Conservation (phyloP, 2,888 invertebrate genomes). For the Temnothorax rugatulus region DNA sequence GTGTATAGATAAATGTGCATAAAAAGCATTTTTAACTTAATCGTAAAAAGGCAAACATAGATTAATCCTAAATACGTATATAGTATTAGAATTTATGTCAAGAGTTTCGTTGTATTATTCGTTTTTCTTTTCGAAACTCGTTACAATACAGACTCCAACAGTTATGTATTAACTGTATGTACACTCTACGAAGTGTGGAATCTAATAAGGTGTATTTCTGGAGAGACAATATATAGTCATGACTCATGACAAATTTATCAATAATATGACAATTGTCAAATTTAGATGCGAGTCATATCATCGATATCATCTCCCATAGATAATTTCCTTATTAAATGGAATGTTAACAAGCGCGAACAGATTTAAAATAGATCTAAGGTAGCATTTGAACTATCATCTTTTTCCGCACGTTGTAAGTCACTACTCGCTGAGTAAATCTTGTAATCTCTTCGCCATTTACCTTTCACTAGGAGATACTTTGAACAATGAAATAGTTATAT, state of each 20-base stretch:
- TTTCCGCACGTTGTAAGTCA: background rate
- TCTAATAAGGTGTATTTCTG: constrained; percentile 13
- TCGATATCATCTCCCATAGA: background rate
- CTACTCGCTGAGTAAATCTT: background rate
- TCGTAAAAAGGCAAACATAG: constrained; percentile 4
- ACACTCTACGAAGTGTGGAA: background rate
- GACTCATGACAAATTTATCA: constrained; percentile 19
- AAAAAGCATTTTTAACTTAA: constrained; percentile 20
- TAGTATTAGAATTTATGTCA: constrained; percentile 20
- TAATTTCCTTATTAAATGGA: constrained; percentile 32
- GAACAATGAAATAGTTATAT: constrained; percentile 37
- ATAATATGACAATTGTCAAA: background rate
- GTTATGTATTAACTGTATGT: background rate
- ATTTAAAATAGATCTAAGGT: constrained; percentile 24
- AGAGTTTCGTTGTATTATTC: constrained; percentile 18
- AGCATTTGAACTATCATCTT: constrained; percentile 28
- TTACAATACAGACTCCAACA: constrained; percentile 19
- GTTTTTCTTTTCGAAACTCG: constrained; percentile 14
- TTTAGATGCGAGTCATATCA: background rate
- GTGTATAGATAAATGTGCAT: constrained; percentile 6
- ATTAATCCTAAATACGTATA: constrained; percentile 10
- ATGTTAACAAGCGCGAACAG: constrained; percentile 29
- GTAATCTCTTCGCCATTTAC: background rate
- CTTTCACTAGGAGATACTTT: background rate
- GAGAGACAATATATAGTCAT: constrained; percentile 6